These are phyloP conservation scores for Anastatus disparis DNA, from an alignment of 1,140 invertebrate genomes.

Conservation along the genomic window DNA sequence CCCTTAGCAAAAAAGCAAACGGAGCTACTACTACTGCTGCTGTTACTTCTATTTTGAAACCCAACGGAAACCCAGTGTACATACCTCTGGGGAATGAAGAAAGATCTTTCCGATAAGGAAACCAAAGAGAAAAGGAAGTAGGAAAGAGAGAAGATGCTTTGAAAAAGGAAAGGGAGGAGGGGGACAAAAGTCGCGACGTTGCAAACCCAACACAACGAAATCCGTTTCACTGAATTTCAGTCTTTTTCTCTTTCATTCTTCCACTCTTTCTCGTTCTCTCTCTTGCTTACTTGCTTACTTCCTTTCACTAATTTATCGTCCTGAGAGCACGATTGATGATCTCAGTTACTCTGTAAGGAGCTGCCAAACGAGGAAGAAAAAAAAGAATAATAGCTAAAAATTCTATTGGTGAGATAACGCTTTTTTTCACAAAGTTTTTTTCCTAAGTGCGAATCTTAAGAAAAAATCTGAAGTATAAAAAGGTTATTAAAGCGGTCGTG, in stretches of 20 bases:
- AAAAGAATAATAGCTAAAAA: neutral
- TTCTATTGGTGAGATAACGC: no score
- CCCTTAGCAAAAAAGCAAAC: neutral
- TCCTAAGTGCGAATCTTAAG: neutral
- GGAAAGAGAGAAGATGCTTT: no score
- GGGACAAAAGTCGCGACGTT: neutral
- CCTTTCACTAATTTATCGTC: conserved; percentile 23
- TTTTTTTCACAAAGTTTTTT: neutral
- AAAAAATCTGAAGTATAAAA: conserved; percentile 1
- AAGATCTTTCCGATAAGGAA: conserved; percentile 36
- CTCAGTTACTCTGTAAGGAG: neutral
- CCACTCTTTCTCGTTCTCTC: neutral
- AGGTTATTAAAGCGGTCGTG: conserved; percentile 1
- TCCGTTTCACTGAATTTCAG: neutral
- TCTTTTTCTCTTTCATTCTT: neutral
- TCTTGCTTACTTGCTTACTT: neutral
- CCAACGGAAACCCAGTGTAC: neutral
- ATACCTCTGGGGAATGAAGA: conserved; percentile 16
- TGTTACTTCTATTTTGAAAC: no score
- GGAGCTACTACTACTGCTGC: no score
- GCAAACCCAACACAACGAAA: neutral
- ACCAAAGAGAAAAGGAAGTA: neutral
- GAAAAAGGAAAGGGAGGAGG: no score
- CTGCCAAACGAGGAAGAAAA: neutral
- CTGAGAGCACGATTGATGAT: neutral